Percentiles rank a stretch among this genome's conserved stretches.
Evolutionary conservation across 2,888 invertebrate genomes (phyloP).

Genomic region (Drepanosiphum platanoidis): DNA sequence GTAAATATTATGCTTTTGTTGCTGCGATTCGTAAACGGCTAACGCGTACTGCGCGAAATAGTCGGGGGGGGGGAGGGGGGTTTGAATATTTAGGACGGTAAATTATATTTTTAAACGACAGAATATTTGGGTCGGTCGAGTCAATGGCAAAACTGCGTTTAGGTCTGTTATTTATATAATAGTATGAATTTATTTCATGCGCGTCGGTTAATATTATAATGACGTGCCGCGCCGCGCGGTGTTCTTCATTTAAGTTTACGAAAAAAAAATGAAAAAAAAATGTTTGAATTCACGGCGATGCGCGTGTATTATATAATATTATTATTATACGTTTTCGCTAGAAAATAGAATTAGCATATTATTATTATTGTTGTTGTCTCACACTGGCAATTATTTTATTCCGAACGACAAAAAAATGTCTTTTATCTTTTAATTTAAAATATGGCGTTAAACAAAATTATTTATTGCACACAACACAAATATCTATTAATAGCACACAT

Average conservation of each 20-base stretch:
- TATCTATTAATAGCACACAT: constrained; percentile 25
- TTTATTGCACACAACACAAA: not conserved
- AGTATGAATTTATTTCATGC: constrained; percentile 38
- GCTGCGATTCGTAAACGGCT: not conserved
- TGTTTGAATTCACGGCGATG: not conserved
- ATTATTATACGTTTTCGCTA: too few relatives aligned
- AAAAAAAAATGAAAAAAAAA: not conserved
- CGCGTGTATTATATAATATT: too few relatives aligned
- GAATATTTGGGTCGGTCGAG: constrained; percentile 27
- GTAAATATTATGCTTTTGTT: too few relatives aligned
- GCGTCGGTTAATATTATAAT: constrained; percentile 33
- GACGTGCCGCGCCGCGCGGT: constrained; percentile 11
- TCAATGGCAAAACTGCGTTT: constrained; percentile 18
- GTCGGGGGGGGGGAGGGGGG: too few relatives aligned
- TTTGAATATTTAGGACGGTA: constrained; percentile 20
- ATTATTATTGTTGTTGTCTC: too few relatives aligned
- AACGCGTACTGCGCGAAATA: not conserved
- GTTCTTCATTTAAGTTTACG: constrained; percentile 24
- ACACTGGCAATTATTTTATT: constrained; percentile 30
- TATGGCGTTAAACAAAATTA: constrained; percentile 3
- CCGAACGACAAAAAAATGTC: not conserved
- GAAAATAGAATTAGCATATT: constrained; percentile 29
- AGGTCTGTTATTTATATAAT: constrained; percentile 41
- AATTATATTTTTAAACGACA: constrained; percentile 51
- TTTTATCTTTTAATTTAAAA: constrained; percentile 46